A percentile compares a stretch with the other conserved stretches of the same genome.
phyloP scores from a whole-genome alignment of 2,888 invertebrate species.

The Calliphora vomitoria region DNA sequence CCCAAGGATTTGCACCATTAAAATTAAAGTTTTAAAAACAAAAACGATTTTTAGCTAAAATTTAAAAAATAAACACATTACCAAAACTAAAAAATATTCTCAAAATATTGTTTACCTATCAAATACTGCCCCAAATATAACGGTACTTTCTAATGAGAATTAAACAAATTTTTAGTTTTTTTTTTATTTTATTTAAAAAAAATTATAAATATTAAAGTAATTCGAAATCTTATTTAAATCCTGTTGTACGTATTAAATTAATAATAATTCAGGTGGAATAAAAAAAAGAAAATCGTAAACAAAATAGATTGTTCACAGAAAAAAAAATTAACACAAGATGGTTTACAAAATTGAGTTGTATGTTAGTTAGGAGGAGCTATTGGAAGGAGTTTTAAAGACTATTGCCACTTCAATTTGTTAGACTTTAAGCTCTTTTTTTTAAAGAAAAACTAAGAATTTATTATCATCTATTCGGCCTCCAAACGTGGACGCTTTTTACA shows the following conservation, averaged over 20 bases:
- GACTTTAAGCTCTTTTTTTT: conserved; percentile 52
- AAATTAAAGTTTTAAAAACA: background rate
- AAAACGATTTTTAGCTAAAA: conserved; percentile 2
- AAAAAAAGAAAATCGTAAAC: conserved; percentile 34
- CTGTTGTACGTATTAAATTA: conserved; percentile 68
- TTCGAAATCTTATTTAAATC: conserved; percentile 57
- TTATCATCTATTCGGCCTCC: conserved; percentile 80
- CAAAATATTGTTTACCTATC: background rate
- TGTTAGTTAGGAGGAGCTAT: conserved; percentile 20
- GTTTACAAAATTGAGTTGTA: conserved; percentile 9
- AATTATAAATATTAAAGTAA: conserved; percentile 64
- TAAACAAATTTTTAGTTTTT: conserved; percentile 1
- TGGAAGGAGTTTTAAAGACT: conserved; percentile 26
- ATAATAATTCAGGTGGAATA: conserved; percentile 49
- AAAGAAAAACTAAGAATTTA: background rate
- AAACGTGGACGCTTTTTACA: conserved; percentile 83
- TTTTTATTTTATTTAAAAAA: conserved; percentile 59
- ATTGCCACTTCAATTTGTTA: conserved; percentile 33
- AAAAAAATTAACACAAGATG: conserved; percentile 27
- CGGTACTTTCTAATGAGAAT: background rate
- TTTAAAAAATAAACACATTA: conserved; percentile 36
- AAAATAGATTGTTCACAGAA: background rate
- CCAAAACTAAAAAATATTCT: background rate
- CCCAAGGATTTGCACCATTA: conserved; percentile 83
- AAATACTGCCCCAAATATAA: background rate